phyloP scores from a whole-genome alignment of 2,888 invertebrate genomes.

The Anoplius nigerrimus region DNA sequence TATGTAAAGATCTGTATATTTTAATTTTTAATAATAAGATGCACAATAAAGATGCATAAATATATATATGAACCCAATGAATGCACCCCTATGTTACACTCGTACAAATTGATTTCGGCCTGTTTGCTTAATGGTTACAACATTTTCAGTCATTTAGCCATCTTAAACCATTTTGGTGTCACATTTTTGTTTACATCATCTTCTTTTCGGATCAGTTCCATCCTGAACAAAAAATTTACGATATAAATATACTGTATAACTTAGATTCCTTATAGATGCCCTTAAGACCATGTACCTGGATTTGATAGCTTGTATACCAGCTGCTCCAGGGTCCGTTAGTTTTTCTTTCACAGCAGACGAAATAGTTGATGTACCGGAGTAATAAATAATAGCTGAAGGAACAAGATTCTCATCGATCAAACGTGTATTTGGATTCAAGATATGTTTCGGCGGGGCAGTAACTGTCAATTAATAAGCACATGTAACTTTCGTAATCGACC shows the following conservation, averaged over 20 bases:
- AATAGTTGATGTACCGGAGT: constrained; percentile 76
- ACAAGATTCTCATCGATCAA: constrained; percentile 85
- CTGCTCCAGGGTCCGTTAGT: constrained; percentile 81
- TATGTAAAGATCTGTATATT: constrained; percentile 35
- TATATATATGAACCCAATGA: constrained; percentile 32
- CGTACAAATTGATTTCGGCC: constrained; percentile 13
- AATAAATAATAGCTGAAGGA: constrained; percentile 87
- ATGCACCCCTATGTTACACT: constrained; percentile 27
- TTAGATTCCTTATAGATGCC: neutral
- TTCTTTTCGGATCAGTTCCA: neutral
- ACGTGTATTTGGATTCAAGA: constrained; percentile 80
- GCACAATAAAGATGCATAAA: constrained; percentile 10
- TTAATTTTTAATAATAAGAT: constrained; percentile 18
- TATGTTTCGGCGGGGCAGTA: constrained; percentile 88
- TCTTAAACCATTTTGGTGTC: constrained; percentile 62
- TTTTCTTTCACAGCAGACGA: constrained; percentile 79
- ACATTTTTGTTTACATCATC: constrained; percentile 20
- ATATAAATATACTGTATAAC: neutral
- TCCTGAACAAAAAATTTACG: neutral
- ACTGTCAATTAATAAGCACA: constrained; percentile 76
- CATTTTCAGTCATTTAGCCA: constrained; percentile 37
- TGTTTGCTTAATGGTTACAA: constrained; percentile 6
- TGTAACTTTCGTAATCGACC: neutral
- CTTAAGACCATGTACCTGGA: constrained; percentile 75
- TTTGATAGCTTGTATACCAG: constrained; percentile 82